Base-by-base conservation (phyloP, 2,797 vertebrate genomes). In the Sebastes nivosus region DNA sequence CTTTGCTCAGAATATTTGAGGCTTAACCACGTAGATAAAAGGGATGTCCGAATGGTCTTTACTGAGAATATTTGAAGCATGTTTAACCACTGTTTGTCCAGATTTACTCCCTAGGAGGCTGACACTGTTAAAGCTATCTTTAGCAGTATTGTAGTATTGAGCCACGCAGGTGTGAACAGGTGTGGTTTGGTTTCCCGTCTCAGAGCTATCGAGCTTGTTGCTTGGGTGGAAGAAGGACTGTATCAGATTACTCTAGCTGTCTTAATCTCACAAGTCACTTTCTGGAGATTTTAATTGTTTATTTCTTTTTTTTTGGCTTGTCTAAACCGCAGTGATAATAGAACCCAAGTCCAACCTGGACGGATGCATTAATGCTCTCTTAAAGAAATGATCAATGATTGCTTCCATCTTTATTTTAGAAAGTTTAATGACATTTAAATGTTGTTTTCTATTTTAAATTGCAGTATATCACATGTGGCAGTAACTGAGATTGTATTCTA, bases 91-190 rank as follows among this genome's bases (percentile, higher is more conserved):
- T 71, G 61, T 67, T 84, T 66, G 67, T 81, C 67, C 77, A 42
- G 67, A 67, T 69, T 81, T 58, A 78, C 38, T 68, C 82, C 71
- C 6, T 36, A 72, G 42, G 72, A 81, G 60, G 61, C 63, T 72
- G 27, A 66, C 66, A 61, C 63, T 54, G 36, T 79, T 81, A 69
- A 63, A 55, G 75, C n/a, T 69, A 22, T 83, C 14, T 86, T 81
- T 77, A 77, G 77, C 87, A 91, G 92, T 93, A 93, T 93, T 94
- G 76, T 79, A 73, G 65, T 65, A 75, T 18, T 68, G 38, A 79
- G 24, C 25, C 38, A 18, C 64, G 34, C 52, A 54, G 55, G 46
- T 71, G 64, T 20, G 42, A 24, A 72, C 38, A 34, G 55, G 5
- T 73, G 67, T 64, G 68, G 58, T 75, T 71, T 42, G 32, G 25